Conservation (phyloP, 2,797 vertebrate species). For the Falco biarmicus region DNA sequence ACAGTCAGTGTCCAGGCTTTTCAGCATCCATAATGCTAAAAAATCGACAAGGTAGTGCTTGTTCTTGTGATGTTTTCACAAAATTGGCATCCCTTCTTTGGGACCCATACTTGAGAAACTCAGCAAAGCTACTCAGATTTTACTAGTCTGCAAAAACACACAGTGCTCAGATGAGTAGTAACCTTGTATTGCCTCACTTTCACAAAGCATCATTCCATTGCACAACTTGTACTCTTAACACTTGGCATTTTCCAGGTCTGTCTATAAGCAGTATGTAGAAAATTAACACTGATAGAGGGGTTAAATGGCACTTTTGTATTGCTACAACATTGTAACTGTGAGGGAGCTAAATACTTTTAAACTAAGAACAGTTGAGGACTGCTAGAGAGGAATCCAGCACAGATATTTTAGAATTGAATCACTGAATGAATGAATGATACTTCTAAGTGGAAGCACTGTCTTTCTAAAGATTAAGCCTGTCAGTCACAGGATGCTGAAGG, state of each 20-base stretch:
- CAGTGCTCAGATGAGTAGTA: not conserved
- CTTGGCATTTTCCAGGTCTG: not conserved
- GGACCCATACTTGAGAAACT: not conserved
- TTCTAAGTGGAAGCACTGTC: not conserved
- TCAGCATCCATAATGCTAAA: not conserved
- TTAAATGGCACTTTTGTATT: not conserved
- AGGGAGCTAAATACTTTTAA: not conserved
- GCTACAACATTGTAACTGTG: not conserved
- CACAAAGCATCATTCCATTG: not conserved
- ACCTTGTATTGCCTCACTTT: not conserved
- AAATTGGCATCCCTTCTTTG: not conserved
- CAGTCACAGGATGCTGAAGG: not conserved
- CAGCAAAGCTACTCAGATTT: not conserved
- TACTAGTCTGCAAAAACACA: not conserved
- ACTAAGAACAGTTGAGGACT: not conserved
- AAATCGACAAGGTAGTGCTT: not conserved
- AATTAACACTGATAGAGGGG: not conserved
- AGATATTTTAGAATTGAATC: not conserved
- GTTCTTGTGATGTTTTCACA: not conserved
- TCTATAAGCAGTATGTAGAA: not conserved
- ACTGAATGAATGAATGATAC: not conserved
- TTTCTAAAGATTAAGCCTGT: not conserved
- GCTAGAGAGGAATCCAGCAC: not conserved
- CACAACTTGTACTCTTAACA: not conserved
- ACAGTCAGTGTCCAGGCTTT: not conserved